Conservation (phyloP, 2,888 invertebrate species). For the Nesidiocoris tenuis region DNA sequence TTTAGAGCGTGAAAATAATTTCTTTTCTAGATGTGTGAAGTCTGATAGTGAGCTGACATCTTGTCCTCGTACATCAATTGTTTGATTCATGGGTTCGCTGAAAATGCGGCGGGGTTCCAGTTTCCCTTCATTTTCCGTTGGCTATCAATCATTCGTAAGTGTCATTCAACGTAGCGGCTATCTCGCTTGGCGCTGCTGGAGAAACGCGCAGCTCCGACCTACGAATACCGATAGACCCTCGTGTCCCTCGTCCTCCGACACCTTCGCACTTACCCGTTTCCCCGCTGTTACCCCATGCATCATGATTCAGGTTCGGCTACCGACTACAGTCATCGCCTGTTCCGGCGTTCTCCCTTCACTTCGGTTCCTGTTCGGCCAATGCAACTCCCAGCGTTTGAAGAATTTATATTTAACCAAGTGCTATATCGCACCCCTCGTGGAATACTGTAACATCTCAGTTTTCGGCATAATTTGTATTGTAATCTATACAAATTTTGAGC, state of each 20-base stretch:
- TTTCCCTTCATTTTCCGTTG: conserved; percentile 27
- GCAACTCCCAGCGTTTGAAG: too few relatives aligned
- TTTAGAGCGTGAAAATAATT: too few relatives aligned
- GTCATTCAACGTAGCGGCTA: conserved; percentile 31
- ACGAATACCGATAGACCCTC: not conserved
- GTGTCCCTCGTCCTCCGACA: not conserved
- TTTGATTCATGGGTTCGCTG: conserved; percentile 33
- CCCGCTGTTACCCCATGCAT: not conserved
- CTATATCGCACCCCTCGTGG: too few relatives aligned
- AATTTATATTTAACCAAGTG: too few relatives aligned
- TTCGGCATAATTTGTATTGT: too few relatives aligned
- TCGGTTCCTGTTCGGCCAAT: not conserved
- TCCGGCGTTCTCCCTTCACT: not conserved
- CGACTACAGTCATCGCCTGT: not conserved
- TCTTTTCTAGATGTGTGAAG: conserved; percentile 27
- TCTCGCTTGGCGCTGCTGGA: conserved; percentile 15
- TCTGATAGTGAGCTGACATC: conserved; percentile 31
- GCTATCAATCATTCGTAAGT: conserved; percentile 20
- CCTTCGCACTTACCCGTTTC: not conserved
- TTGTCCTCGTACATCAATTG: conserved; percentile 36
- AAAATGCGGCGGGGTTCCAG: conserved; percentile 9
- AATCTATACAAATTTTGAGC: too few relatives aligned
- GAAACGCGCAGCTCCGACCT: not conserved
- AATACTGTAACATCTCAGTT: too few relatives aligned
- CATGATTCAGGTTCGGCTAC: not conserved